Conservation (phyloP, 2,113 vertebrate genomes). For the Machaerirhynchus nigripectus region DNA sequence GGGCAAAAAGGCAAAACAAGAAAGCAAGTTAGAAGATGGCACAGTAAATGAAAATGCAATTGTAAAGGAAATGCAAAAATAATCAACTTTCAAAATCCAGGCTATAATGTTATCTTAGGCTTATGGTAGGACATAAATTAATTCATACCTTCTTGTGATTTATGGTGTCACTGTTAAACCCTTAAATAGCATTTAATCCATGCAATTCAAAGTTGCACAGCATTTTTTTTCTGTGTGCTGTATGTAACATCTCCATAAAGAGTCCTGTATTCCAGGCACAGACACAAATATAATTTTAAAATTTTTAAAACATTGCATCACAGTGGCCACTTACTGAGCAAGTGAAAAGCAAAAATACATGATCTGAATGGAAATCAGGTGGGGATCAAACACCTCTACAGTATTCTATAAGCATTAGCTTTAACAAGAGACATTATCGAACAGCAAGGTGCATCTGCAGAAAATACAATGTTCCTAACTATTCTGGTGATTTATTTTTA, state of each 20-base stretch:
- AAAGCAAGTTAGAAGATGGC: neutral
- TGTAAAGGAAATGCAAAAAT: conserved; percentile 8
- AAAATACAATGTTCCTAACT: conserved; percentile 8
- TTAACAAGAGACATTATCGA: conserved; percentile 8
- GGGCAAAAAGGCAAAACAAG: neutral
- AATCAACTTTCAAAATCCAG: conserved; percentile 48
- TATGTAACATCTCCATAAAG: conserved; percentile 36
- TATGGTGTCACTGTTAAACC: conserved; percentile 70
- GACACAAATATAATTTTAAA: conserved; percentile 36
- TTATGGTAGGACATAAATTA: conserved; percentile 45
- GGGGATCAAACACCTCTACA: neutral
- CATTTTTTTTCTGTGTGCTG: conserved; percentile 33
- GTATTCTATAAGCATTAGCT: neutral
- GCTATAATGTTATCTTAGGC: conserved; percentile 13
- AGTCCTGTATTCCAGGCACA: neutral
- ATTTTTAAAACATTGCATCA: neutral
- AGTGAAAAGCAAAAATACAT: neutral
- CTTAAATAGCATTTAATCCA: conserved; percentile 68
- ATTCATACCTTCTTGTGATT: conserved; percentile 68
- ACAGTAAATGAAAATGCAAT: conserved; percentile 29
- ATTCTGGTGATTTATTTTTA: conserved; percentile 40
- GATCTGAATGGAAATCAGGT: neutral
- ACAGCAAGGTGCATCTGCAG: neutral
- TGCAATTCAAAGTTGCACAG: conserved; percentile 59
- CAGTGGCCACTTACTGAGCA: neutral